These are phyloP conservation scores for Caenorhabditis sp. DNA, from an alignment of 2,888 invertebrate species.

Conservation along the genomic window DNA sequence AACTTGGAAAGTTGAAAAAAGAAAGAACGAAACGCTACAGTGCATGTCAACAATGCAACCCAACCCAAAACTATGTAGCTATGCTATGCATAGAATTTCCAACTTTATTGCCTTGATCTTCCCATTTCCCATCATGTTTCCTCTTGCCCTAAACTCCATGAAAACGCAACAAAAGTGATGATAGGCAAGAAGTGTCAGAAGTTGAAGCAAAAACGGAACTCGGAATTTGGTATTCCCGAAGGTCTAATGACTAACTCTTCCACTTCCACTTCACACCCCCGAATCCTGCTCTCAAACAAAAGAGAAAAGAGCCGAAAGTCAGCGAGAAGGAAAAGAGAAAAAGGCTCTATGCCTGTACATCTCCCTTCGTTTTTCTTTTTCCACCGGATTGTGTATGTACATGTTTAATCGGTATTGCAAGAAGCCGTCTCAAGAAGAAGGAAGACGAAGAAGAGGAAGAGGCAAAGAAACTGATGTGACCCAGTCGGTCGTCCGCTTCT, in stretches of 20 bases:
- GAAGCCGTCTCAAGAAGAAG: neutral
- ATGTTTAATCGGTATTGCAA: constrained; percentile 56
- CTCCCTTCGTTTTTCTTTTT: constrained; percentile 21
- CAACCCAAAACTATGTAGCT: too few relatives aligned
- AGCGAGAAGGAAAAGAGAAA: too few relatives aligned
- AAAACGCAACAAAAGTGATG: constrained; percentile 22
- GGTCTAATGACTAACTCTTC: constrained; percentile 46
- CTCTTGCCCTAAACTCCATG: neutral
- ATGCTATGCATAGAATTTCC: constrained; percentile 54
- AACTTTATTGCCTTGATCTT: constrained; percentile 18
- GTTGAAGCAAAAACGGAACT: neutral
- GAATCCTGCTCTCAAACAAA: constrained; percentile 15
- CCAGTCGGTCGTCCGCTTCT: constrained; percentile 19
- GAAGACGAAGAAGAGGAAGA: too few relatives aligned
- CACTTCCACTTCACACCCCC: constrained; percentile 20
- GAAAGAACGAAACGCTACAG: too few relatives aligned
- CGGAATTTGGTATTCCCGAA: too few relatives aligned
- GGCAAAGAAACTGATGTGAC: constrained; percentile 53
- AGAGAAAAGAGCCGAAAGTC: too few relatives aligned
- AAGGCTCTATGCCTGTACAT: constrained; percentile 43
- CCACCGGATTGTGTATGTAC: constrained; percentile 58
- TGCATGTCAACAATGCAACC: too few relatives aligned
- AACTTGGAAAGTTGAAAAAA: too few relatives aligned
- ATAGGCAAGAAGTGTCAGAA: constrained; percentile 5
- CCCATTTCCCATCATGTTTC: neutral